phyloP scores from a whole-genome alignment of 2,888 invertebrate species.

The Unio delphinus region DNA sequence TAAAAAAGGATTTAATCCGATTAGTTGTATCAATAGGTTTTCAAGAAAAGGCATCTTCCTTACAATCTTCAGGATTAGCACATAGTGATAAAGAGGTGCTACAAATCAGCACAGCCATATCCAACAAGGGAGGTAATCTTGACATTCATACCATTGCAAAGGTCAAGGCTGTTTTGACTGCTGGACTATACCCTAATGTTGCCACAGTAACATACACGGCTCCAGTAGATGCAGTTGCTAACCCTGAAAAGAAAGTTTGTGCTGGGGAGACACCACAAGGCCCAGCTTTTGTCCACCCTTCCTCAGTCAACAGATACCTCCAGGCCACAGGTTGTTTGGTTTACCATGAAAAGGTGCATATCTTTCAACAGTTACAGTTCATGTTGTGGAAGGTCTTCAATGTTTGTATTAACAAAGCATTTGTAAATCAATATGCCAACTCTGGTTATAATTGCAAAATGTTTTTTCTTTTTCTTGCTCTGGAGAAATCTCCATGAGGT shows the following conservation, averaged over 20 bases:
- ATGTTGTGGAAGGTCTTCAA: neutral
- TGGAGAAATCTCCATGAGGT: too few relatives aligned
- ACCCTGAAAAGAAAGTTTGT: conserved; percentile 50
- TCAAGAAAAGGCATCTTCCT: conserved; percentile 9
- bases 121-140: conserved; percentile 31
- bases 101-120: conserved; percentile 40
- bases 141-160: conserved; percentile 49
- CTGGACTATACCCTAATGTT: conserved; percentile 92
- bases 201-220: conserved; percentile 51
- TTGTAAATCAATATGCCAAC: too few relatives aligned
- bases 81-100: conserved; percentile 36
- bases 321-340: conserved; percentile 61
- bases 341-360: conserved; percentile 65
- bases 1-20: conserved; percentile 60
- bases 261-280: conserved; percentile 63
- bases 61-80: conserved; percentile 2
- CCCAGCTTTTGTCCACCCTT: conserved; percentile 60
- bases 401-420: too few relatives aligned
- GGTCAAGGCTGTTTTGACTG: conserved; percentile 82
- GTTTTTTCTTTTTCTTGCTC: too few relatives aligned
- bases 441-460: too few relatives aligned
- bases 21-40: conserved; percentile 62
- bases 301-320: conserved; percentile 64
- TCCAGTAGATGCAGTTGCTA: conserved; percentile 52
- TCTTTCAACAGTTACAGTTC: neutral